Percentiles rank a stretch among this genome's conserved stretches.
phyloP scores from a whole-genome alignment of 1,140 invertebrate species.

The Aphaenogaster rudis region DNA sequence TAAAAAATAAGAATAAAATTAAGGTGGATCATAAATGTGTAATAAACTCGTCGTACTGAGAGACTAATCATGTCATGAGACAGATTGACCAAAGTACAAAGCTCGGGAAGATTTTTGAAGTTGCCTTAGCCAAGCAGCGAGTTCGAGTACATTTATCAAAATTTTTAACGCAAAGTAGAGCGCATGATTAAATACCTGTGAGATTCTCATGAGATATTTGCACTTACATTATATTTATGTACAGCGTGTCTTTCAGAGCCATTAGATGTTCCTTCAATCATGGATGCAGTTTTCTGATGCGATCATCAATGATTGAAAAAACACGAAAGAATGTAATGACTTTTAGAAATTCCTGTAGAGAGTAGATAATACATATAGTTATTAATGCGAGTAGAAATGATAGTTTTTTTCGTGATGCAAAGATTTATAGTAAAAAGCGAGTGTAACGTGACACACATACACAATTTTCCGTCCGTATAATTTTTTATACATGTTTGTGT shows the following conservation, averaged over 20 bases:
- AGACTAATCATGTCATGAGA: not conserved
- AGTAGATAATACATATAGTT: conserved; percentile 6
- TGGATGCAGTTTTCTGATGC: not conserved
- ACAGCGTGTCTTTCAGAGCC: not conserved
- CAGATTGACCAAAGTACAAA: not conserved
- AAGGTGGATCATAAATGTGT: not conserved
- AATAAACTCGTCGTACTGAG: not conserved
- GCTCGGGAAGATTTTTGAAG: not conserved
- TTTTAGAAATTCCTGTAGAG: not conserved
- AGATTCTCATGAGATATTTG: not conserved
- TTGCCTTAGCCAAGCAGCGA: conserved; percentile 39
- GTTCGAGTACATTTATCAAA: not conserved
- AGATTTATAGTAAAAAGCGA: conserved; percentile 12
- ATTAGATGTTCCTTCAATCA: not conserved
- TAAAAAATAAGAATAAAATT: not conserved
- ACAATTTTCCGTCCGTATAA: conserved; percentile 20
- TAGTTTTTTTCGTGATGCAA: not conserved
- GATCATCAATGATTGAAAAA: not conserved
- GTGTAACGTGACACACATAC: not conserved
- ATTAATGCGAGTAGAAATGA: not conserved
- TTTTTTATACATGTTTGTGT: conserved; percentile 6
- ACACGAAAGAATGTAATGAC: not conserved
- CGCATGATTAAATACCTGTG: not conserved
- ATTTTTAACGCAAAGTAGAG: not conserved
- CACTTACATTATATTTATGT: conserved; percentile 17